Percentiles rank a stretch among this genome's conserved stretches.
phyloP scores from a whole-genome alignment of 1,140 invertebrate genomes.

The Leptoteleia sp. region DNA sequence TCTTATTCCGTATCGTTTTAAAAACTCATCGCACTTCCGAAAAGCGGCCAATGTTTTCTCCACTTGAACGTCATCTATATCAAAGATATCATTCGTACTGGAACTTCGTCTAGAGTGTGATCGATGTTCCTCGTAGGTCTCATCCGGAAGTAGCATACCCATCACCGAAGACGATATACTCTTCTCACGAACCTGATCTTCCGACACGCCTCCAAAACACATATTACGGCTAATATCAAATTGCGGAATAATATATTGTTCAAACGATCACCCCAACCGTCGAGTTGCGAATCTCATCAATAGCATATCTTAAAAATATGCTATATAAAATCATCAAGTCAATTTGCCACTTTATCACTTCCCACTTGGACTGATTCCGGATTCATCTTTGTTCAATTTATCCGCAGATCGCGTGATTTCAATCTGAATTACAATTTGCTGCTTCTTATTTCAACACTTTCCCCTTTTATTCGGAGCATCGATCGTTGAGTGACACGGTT shows the following conservation, averaged over 20 bases:
- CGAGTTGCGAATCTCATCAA: background rate
- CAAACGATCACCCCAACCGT: constrained; percentile 6
- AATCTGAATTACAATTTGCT: constrained; percentile 26
- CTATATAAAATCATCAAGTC: constrained; percentile 13
- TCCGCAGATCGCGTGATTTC: constrained; percentile 10
- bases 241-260: constrained; percentile 30
- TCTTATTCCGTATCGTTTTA: constrained; percentile 84
- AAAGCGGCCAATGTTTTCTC: constrained; percentile 81
- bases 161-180: constrained; percentile 65
- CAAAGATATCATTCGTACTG: constrained; percentile 61
- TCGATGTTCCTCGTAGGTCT: constrained; percentile 83
- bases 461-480: constrained; percentile 17
- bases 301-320: background rate
- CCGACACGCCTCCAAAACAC: constrained; percentile 72
- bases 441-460: constrained; percentile 27
- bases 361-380: constrained; percentile 14
- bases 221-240: constrained; percentile 69
- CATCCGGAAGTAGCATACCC: constrained; percentile 85
- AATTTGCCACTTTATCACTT: constrained; percentile 28
- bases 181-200: constrained; percentile 57
- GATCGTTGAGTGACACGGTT: constrained; percentile 26
- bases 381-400: constrained; percentile 31
- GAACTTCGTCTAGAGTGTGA: constrained; percentile 62
- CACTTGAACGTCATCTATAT: constrained; percentile 77
- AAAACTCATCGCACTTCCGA: constrained; percentile 84